Conservation (phyloP, 2,797 vertebrate species). For the Myotis findleyi region DNA sequence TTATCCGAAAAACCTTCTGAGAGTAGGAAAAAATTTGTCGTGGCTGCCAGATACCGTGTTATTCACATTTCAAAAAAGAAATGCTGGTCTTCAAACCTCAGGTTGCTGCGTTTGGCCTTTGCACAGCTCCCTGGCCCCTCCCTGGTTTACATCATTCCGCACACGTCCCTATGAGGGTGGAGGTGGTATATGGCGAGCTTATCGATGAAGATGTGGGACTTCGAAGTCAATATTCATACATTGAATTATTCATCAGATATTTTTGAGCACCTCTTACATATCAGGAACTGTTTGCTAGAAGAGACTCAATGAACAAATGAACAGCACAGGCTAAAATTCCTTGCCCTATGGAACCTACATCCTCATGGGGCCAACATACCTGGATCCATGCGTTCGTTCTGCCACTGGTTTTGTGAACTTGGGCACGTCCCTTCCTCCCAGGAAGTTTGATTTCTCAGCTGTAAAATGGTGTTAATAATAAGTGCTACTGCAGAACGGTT, state of each 20-base stretch:
- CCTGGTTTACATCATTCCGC: not conserved
- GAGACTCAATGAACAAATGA: not conserved
- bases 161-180: not conserved
- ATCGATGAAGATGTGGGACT: not conserved
- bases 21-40: constrained; percentile 70
- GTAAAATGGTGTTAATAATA: not conserved
- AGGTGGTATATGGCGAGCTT: not conserved
- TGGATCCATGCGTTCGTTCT: not conserved
- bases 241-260: not conserved
- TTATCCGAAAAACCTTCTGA: constrained; percentile 76
- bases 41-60: constrained; percentile 76
- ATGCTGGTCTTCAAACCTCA: not conserved
- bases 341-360: not conserved
- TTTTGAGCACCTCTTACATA: not conserved
- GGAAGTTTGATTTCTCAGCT: not conserved
- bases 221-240: not conserved
- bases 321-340: not conserved
- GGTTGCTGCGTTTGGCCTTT: constrained; percentile 45
- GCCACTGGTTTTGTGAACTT: not conserved
- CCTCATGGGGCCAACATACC: not conserved
- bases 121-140: not conserved
- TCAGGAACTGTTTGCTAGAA: not conserved
- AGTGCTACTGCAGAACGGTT: not conserved
- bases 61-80: constrained; percentile 66
- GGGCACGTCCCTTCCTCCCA: not conserved